Base-by-base conservation (phyloP, 2,888 invertebrate species). In the Tiliacea aurago region DNA sequence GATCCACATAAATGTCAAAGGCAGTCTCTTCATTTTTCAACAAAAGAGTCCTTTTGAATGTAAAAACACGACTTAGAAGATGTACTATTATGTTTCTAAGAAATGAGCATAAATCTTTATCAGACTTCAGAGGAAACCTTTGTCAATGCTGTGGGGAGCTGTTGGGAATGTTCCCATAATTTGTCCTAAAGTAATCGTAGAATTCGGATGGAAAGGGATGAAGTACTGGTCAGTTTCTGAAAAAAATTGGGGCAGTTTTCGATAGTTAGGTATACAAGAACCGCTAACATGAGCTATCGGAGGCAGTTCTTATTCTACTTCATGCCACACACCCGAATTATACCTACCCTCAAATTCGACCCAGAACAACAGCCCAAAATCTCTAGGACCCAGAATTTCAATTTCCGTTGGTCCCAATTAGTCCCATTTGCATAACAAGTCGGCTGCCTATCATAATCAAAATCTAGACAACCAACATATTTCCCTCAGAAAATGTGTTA, bases 1-100 rank as follows among this genome's bases (percentile, higher is more conserved):
- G 74, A 80, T 81, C 80, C 81, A 75, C 72, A 87, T 85, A 80
- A 86, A 86, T 84, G 85, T 86, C 89, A 87, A 88, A 84, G 82
- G 59, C 89, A 89, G 69, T 74, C 66, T 74, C 64, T 80, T 86
- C 78, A 81, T 86, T 70, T 80, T 76, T 70, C 70, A 81, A 84
- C 85, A 87, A 37, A 85, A 88, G 78, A 73, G 78, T 83, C 81
- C 78, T 84, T 84, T 81, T 70, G 58, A 68, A 76, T 78, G 66
- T 78, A 80, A 87, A 81, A 85, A 81, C 68, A 67, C 65, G 73
- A 71, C 70, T 72, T 62, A 68, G 73, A 76, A 77, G 80, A 69
- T 49, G 61, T 78, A 73, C 73, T 81, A 76, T 64, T 58, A 72
- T 68, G 73, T 83, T 83, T 84, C 59, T 23, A 68, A 33, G 55